phyloP scores from a whole-genome alignment of 2,797 vertebrate species.

The Rhinichthys osculus region DNA sequence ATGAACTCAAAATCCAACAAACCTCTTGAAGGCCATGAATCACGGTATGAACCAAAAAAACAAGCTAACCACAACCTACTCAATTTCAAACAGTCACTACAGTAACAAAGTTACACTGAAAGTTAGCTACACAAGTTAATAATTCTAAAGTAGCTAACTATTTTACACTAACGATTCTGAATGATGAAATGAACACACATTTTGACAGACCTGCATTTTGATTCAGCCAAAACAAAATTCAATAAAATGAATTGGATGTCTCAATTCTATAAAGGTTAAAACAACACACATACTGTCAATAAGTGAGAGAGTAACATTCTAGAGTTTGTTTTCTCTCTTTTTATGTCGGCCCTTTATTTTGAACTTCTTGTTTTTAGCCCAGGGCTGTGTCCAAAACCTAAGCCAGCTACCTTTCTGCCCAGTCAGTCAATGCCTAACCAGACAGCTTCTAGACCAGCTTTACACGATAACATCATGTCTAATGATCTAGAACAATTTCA shows the following conservation, averaged over 20 bases:
- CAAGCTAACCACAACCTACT: not conserved
- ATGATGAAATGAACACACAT: not conserved
- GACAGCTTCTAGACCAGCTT: not conserved
- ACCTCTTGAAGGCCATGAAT: not conserved
- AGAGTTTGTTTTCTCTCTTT: not conserved
- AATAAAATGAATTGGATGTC: not conserved
- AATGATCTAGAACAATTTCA: conserved; percentile 16
- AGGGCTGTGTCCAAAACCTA: not conserved
- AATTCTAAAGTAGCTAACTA: not conserved
- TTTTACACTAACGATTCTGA: not conserved
- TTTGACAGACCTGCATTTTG: not conserved
- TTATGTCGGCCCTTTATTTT: not conserved
- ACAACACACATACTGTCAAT: not conserved
- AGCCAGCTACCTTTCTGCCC: not conserved
- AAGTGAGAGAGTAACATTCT: not conserved
- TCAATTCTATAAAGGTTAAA: not conserved
- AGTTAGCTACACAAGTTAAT: not conserved
- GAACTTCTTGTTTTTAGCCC: not conserved
- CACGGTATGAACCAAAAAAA: not conserved
- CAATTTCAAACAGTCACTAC: not conserved
- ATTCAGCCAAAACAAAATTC: not conserved
- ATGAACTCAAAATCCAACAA: not conserved
- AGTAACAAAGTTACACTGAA: not conserved
- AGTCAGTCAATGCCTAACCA: conserved; percentile 6
- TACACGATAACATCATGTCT: not conserved